Evolutionary conservation across 2,888 invertebrate species (phyloP).

Genomic region (Danaus chrysippus): DNA sequence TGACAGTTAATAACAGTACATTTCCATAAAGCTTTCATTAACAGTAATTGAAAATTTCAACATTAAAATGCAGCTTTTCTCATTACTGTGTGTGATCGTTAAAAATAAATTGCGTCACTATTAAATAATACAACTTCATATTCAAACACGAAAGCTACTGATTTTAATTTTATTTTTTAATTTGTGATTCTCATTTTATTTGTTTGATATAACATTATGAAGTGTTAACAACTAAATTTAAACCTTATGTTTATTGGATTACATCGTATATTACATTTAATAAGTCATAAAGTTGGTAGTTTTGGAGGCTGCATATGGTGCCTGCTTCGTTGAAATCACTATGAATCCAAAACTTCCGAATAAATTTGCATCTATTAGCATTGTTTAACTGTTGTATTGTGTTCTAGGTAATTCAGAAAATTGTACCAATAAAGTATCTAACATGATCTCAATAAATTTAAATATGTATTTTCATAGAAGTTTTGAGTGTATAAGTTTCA

Average conservation of each 20-base stretch:
- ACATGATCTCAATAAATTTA: no score
- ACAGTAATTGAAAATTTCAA: conserved; percentile 6
- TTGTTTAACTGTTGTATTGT: neutral
- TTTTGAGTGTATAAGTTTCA: no score
- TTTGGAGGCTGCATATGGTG: conserved; percentile 1
- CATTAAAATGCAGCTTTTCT: neutral
- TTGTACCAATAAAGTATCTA: no score
- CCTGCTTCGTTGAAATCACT: neutral
- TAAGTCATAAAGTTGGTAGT: conserved; percentile 1
- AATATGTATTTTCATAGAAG: no score
- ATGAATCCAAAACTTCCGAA: conserved; percentile 4
- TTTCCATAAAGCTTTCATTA: conserved; percentile 2
- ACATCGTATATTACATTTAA: neutral
- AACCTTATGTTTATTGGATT: neutral
- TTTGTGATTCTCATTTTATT: no score
- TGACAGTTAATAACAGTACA: conserved; percentile 1
- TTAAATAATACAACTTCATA: no score
- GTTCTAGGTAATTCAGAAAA: neutral
- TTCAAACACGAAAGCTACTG: no score
- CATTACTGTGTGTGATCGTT: neutral
- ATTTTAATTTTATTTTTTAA: no score
- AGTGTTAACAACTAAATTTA: no score
- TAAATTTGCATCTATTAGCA: conserved; percentile 2
- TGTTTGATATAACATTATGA: no score
- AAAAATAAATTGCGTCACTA: neutral